Evolutionary conservation across 2,888 invertebrate genomes (phyloP).

Genomic region (Ptilodon capucinus): DNA sequence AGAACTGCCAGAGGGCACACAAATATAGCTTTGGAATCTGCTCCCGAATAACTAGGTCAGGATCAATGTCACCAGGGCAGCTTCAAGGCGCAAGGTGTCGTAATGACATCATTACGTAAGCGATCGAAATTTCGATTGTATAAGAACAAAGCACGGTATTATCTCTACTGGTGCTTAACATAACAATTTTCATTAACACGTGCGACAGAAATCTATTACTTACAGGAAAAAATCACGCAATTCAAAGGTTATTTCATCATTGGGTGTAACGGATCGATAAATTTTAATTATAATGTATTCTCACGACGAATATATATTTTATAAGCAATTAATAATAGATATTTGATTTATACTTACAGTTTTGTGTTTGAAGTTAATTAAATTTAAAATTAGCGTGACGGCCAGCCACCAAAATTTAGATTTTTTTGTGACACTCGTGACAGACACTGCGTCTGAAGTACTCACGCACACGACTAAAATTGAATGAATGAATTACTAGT

Average conservation of each 20-base stretch:
- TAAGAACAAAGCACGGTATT: background rate
- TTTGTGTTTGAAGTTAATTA: conserved; percentile 18
- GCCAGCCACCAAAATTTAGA: conserved; percentile 31
- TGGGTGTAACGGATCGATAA: conserved; percentile 15
- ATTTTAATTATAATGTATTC: background rate
- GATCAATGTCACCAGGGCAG: conserved; percentile 73
- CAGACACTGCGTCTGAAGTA: background rate
- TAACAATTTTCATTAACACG: background rate
- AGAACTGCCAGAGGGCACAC: background rate
- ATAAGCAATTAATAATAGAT: background rate
- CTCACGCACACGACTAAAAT: conserved; percentile 1
- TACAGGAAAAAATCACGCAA: background rate
- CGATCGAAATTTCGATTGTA: conserved; percentile 23
- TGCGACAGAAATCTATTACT: background rate
- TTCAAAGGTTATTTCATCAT: conserved; percentile 15
- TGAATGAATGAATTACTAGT: conserved; percentile 1
- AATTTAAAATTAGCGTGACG: conserved; percentile 19
- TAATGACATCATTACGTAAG: conserved; percentile 76
- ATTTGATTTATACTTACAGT: conserved; percentile 33
- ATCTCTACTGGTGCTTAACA: background rate
- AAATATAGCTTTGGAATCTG: conserved; percentile 16
- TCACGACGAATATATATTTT: background rate
- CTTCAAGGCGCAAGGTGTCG: conserved; percentile 65
- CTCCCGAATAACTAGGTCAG: conserved; percentile 54
- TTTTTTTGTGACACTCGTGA: conserved; percentile 28